phyloP scores from a whole-genome alignment of 1,140 invertebrate species.

The Drosophila ironensis region DNA sequence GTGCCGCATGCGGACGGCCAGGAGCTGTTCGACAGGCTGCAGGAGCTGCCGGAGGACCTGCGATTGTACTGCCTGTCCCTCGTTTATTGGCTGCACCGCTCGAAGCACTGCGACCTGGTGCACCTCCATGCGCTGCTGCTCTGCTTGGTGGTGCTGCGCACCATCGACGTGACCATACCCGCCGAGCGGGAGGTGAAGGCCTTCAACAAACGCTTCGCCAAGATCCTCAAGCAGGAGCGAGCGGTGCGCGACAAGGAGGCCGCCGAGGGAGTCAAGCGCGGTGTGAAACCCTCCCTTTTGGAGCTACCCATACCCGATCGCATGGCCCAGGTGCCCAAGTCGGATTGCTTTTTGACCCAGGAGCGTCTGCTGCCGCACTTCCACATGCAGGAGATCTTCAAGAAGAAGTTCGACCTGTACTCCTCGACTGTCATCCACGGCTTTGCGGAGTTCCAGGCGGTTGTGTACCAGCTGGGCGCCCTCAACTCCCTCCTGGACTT shows the following conservation, averaged over 20 bases:
- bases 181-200: constrained; percentile 81
- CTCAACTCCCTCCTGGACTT: constrained; percentile 86
- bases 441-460: constrained; percentile 89
- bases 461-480: constrained; percentile 84
- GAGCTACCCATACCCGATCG: constrained; percentile 77
- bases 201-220: constrained; percentile 81
- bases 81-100: constrained; percentile 86
- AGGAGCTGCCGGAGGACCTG: constrained; percentile 84
- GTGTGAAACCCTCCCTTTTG: constrained; percentile 35
- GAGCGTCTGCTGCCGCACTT: constrained; percentile 86
- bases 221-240: constrained; percentile 60
- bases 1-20: constrained; percentile 58
- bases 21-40: constrained; percentile 72
- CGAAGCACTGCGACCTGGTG: constrained; percentile 82
- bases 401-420: constrained; percentile 85
- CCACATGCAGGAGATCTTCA: constrained; percentile 85
- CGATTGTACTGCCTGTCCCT: constrained; percentile 85
- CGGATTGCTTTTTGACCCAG: constrained; percentile 85
- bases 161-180: constrained; percentile 85
- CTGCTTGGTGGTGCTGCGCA: constrained; percentile 84
- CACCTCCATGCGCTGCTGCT: constrained; percentile 86
- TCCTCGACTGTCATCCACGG: constrained; percentile 85
- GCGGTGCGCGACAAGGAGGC: constrained; percentile 54
- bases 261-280: constrained; percentile 50
- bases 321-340: constrained; percentile 82